Base-by-base conservation (phyloP, 2,113 vertebrate genomes). In the Fregetta grallaria region DNA sequence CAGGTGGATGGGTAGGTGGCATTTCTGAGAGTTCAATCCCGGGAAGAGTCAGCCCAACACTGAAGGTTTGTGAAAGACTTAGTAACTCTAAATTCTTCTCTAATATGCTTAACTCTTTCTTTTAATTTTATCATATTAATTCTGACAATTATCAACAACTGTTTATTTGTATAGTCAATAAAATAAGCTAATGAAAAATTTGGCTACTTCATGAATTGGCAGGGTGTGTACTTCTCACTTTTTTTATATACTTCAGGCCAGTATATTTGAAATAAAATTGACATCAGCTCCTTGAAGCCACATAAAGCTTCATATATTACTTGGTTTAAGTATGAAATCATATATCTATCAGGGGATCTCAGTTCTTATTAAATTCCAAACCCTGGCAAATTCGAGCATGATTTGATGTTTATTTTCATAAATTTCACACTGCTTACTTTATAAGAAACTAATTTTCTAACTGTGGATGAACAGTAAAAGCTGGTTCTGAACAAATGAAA, bases 401-500 rank as follows among this genome's bases (percentile, higher is more conserved):
- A 49, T 62, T 88, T 86, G 34, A 71, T 90, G 52, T 86, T 94
- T 83, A 86, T 94, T 92, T 95, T 75, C 56, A 47, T 77, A 9
- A 23, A 2, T 92, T 80, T 93, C 1, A 1, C 50, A 84, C 38
- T 93, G 42, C 63, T 93, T 67, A 34, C 67, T 90, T 86, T 67
- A 52, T 87, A 87, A 59, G 62, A 91, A 81, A 71, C 63, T 76
- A 49, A 86, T 88, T 92, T 96, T 80, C 55, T n/a, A 47, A 52
- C 86, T 94, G 75, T 82, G 67, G 58, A 34, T 76, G 90, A 94
- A 90, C 78, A 94, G 49, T 95, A 74, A 94, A 90, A 88, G 30
- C 67, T 93, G 84, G 9, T 92, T 94, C 61, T 87, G 79, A 91
- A 86, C 65, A 91, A 90, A 91, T 86, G 61, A 93, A 96, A 94